These are phyloP conservation scores for Mustelus asterias DNA, from an alignment of 2,113 vertebrate species.

Conservation along the genomic window DNA sequence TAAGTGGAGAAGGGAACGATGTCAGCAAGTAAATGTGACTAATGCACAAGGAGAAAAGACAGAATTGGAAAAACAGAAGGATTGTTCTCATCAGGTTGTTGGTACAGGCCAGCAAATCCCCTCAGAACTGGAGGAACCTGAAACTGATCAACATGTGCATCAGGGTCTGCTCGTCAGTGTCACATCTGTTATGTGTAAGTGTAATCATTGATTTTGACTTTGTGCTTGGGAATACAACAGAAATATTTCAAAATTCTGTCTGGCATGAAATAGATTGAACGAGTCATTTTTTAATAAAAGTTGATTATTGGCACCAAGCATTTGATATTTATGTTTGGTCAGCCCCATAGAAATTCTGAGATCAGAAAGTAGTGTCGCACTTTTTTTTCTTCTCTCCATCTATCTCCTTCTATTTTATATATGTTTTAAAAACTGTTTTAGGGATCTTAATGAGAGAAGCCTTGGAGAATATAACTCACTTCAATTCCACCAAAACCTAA, in stretches of 20 bases:
- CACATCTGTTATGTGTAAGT: conserved; percentile 75
- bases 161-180: conserved; percentile 64
- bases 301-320: not conserved
- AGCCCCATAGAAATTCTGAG: not conserved
- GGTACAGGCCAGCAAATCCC: conserved; percentile 53
- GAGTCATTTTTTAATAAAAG: not conserved
- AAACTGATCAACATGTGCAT: conserved; percentile 66
- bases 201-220: not conserved
- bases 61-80: conserved; percentile 54
- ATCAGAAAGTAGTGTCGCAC: not conserved
- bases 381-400: conserved; percentile 39
- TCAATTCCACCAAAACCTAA: not conserved
- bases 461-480: not conserved
- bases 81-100: conserved; percentile 59
- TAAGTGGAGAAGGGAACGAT: conserved; percentile 82
- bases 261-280: not conserved
- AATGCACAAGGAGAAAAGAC: conserved; percentile 52
- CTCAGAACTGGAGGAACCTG: conserved; percentile 68
- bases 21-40: conserved; percentile 58
- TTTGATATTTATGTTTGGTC: not conserved
- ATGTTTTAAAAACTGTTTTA: no score
- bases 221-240: not conserved
- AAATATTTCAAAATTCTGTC: not conserved
- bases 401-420: not conserved
- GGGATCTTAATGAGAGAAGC: not conserved